phyloP scores from a whole-genome alignment of 2,888 invertebrate genomes.

The Hypomecis punctinalis region DNA sequence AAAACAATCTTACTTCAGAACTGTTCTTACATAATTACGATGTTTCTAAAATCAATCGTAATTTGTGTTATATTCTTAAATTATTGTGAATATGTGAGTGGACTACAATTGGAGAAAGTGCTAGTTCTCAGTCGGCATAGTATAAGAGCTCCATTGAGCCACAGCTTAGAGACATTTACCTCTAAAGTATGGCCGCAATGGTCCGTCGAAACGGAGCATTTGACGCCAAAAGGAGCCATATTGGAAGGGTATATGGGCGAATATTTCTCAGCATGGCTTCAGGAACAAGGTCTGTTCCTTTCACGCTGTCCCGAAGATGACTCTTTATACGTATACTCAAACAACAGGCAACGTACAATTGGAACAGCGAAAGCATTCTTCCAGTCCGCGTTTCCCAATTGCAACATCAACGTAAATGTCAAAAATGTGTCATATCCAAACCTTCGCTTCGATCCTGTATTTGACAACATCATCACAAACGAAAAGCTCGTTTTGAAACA shows the following conservation, averaged over 20 bases:
- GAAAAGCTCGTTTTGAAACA: background rate
- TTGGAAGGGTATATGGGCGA: constrained; percentile 8
- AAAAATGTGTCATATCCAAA: background rate
- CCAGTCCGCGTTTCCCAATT: constrained; percentile 3
- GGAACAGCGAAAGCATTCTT: background rate
- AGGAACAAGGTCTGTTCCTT: background rate
- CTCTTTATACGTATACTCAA: background rate
- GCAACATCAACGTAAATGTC: background rate
- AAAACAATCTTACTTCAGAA: too few species aligned
- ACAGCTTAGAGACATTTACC: background rate
- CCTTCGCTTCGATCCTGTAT: background rate
- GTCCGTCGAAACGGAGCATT: background rate
- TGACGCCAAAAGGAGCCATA: constrained; percentile 5
- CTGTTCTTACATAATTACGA: too few species aligned
- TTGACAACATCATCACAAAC: background rate
- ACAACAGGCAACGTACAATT: background rate
- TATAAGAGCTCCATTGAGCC: constrained; percentile 3
- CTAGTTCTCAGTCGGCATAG: constrained; percentile 13
- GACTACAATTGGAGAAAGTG: constrained; percentile 15
- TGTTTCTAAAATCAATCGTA: background rate
- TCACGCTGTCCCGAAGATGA: background rate
- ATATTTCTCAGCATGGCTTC: constrained; percentile 7
- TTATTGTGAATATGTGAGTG: background rate
- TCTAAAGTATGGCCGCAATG: constrained; percentile 4
- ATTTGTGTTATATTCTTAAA: background rate